phyloP scores from a whole-genome alignment of 2,113 vertebrate species.

The Seriola dumerili region DNA sequence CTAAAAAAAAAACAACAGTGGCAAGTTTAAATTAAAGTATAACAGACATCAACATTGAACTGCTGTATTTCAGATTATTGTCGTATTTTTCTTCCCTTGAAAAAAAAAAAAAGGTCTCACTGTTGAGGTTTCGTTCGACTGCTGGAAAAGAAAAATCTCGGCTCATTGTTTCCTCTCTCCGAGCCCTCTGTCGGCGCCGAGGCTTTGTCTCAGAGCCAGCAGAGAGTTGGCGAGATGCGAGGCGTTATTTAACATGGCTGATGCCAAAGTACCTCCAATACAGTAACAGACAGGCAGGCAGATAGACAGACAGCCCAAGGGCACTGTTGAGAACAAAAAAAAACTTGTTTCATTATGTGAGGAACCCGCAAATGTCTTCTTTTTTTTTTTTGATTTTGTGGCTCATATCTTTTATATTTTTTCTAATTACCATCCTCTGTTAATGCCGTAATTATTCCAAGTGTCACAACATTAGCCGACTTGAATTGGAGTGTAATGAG shows the following conservation, averaged over 20 bases:
- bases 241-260: conserved; percentile 71
- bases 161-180: conserved; percentile 47
- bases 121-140: conserved; percentile 27
- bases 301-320: conserved; percentile 69
- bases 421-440: conserved; percentile 74
- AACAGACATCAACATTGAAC: neutral
- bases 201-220: conserved; percentile 71
- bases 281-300: conserved; percentile 73
- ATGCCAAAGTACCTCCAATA: conserved; percentile 70
- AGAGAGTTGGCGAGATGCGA: conserved; percentile 64
- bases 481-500: conserved; percentile 67
- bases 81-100: neutral
- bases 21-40: conserved; percentile 16
- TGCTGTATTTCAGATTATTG: conserved; percentile 1
- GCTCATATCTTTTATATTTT: conserved; percentile 63
- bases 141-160: conserved; percentile 23
- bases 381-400: conserved; percentile 28
- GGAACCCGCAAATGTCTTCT: conserved; percentile 59
- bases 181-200: conserved; percentile 11
- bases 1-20: neutral
- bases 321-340: conserved; percentile 57
- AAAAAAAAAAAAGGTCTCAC: neutral
- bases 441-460: conserved; percentile 74
- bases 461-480: conserved; percentile 73
- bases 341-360: conserved; percentile 55